These are phyloP conservation scores for Gymnodraco acuticeps DNA, from an alignment of 2,797 vertebrate species.

Conservation along the genomic window DNA sequence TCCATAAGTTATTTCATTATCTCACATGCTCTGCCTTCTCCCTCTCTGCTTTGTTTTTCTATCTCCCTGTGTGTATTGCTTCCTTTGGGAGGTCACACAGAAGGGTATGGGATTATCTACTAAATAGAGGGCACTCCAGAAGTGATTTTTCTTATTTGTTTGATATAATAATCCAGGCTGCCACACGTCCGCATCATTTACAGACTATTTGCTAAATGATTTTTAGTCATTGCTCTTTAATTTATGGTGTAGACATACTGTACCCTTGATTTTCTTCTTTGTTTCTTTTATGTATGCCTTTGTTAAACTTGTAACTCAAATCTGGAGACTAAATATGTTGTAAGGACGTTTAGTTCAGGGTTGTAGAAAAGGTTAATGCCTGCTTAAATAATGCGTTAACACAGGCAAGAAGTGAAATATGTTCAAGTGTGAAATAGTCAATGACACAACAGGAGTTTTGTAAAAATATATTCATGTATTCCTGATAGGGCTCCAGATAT, in stretches of 20 bases:
- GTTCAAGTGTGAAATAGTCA: constrained; percentile 54
- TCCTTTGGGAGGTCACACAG: constrained; percentile 89
- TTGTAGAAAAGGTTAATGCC: constrained; percentile 30
- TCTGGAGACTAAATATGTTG: constrained; percentile 11
- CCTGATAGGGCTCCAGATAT: constrained; percentile 41
- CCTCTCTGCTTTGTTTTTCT: constrained; percentile 86
- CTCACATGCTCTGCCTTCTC: constrained; percentile 71
- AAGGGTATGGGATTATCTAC: constrained; percentile 93
- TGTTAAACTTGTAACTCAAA: constrained; percentile 4
- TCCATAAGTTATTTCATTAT: constrained; percentile 88
- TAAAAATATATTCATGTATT: constrained; percentile 52
- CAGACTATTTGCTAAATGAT: constrained; percentile 67
- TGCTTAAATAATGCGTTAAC: constrained; percentile 21
- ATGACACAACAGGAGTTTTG: constrained; percentile 47
- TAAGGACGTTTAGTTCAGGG: constrained; percentile 41
- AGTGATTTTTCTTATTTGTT: constrained; percentile 90
- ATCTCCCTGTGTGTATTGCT: constrained; percentile 61
- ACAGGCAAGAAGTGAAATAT: constrained; percentile 27
- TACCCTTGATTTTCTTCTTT: constrained; percentile 32
- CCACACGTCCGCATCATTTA: constrained; percentile 85
- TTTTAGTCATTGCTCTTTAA: constrained; percentile 47
- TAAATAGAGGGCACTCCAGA: constrained; percentile 90
- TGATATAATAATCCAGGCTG: constrained; percentile 90
- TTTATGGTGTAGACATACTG: constrained; percentile 23
- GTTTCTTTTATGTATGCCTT: constrained; percentile 7